These are phyloP conservation scores for Cryptocephalus moraei DNA, from an alignment of 2,888 invertebrate genomes.

Conservation along the genomic window DNA sequence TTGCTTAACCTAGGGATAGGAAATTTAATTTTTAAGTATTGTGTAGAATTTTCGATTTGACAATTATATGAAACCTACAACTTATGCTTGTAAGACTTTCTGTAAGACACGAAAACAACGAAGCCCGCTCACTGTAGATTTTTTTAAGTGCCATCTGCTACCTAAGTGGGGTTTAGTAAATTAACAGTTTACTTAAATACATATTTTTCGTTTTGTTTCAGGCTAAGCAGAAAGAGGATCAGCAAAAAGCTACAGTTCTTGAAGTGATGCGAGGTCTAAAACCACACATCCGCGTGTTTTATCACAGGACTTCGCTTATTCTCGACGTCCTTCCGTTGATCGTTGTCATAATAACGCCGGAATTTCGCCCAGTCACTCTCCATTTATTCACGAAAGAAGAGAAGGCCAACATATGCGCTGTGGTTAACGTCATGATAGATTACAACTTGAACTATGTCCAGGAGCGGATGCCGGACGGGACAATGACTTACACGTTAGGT, in stretches of 20 bases:
- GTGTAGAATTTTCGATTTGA: too few species aligned
- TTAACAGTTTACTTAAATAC: too few species aligned
- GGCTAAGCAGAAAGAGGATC: constrained; percentile 45
- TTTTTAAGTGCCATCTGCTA: too few species aligned
- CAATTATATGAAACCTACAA: too few species aligned
- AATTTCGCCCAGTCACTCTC: constrained; percentile 57
- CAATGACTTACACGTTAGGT: constrained; percentile 51
- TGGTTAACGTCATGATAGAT: constrained; percentile 79
- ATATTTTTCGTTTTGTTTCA: constrained; percentile 29
- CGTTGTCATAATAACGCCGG: constrained; percentile 61
- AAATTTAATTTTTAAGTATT: too few species aligned
- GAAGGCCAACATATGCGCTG: constrained; percentile 53
- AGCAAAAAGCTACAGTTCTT: constrained; percentile 44
- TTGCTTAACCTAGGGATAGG: too few species aligned
- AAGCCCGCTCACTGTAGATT: too few species aligned
- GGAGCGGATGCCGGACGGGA: constrained; percentile 65
- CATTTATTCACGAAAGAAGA: constrained; percentile 68
- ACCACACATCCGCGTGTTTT: constrained; percentile 41
- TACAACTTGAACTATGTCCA: constrained; percentile 81
- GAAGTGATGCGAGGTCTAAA: constrained; percentile 55
- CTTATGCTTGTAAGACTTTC: too few species aligned
- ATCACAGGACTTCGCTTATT: constrained; percentile 40
- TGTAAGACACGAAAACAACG: too few species aligned
- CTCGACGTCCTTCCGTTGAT: constrained; percentile 65
- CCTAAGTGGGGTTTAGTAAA: too few species aligned